Evolutionary conservation across 2,888 invertebrate genomes (phyloP), one percentile per base, ranked within the genome.

Genomic region (Lepidonotus clava): DNA sequence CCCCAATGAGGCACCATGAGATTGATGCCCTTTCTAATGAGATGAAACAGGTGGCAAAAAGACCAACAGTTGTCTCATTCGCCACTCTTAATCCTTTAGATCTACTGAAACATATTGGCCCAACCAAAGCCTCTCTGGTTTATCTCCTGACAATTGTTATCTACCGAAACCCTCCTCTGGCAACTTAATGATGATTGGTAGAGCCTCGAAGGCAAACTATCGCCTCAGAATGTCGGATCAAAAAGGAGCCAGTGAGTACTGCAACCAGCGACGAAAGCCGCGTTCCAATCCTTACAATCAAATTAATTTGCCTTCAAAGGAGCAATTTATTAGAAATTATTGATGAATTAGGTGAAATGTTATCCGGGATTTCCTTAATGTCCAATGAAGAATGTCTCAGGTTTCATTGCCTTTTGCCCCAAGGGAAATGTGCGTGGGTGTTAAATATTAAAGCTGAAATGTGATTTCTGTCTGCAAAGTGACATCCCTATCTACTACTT

Each of bases 231-330:
- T n/a, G n/a, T n/a, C n/a, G 18, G 46, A 46, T 46, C 46, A 46
- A 46, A 46, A 46, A 46, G 46, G 18, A 11, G 6, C 46, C 46
- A 6, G 46, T 11, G 18, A 18, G 46, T 46, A 6, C 46, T 11
- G 18, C 8, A 18, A 46, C 46, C 46, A 11, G 46, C 18, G 46
- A 6, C 8, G 46, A 18, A 46, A n/a, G n/a, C n/a, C n/a, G n/a
- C 46, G 46, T 28, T 14, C 61, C 28, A 61, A 61, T 61, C 61
- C 28, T 61, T 6, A 24, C 61, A 61, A 61, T 61, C 61, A 28
- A 61, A 61, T 61, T 61, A 61, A 61, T 61, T 24, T 61, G n/a
- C 24, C 61, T 61, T 61, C 24, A 61, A 18, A 61, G n/a, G n/a
- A 24, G 61, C 24, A 61, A 61, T 24, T 61, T 32, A 61, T 11